Conservation (phyloP, 2,113 vertebrate species). For the Irena cyanogastra region DNA sequence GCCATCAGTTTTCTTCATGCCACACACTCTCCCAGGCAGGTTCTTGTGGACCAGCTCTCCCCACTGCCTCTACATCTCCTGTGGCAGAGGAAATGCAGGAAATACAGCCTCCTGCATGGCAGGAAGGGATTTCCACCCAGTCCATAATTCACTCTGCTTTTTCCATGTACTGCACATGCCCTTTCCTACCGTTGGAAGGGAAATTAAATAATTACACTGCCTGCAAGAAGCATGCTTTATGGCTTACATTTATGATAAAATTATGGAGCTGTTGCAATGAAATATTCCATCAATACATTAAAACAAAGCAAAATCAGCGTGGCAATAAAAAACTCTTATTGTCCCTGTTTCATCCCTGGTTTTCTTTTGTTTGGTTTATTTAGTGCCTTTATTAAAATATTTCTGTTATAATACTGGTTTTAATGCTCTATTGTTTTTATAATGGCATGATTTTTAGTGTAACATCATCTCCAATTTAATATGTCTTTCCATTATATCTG, state of each 20-base stretch:
- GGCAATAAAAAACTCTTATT: background rate
- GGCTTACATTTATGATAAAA: background rate
- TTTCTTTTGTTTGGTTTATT: constrained; percentile 13
- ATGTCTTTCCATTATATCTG: constrained; percentile 33
- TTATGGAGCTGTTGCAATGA: constrained; percentile 25
- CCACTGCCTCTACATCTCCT: rapidly evolving
- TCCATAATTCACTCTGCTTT: background rate
- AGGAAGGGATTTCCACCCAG: background rate
- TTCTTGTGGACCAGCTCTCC: background rate
- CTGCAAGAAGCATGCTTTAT: background rate
- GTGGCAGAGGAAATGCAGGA: background rate
- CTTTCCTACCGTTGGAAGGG: background rate
- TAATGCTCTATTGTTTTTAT: constrained; percentile 44
- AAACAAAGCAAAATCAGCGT: constrained; percentile 9
- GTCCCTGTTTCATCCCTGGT: background rate
- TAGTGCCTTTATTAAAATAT: background rate
- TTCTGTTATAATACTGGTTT: background rate
- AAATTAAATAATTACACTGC: constrained; percentile 27
- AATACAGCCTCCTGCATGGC: background rate
- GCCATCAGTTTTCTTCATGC: background rate
- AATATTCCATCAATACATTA: constrained; percentile 22
- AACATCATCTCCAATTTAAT: constrained; percentile 52
- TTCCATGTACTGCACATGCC: background rate
- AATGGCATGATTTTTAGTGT: constrained; percentile 52
- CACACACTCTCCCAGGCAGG: background rate